Evolutionary conservation across 1,140 invertebrate species (phyloP), one percentile per base, ranked within the genome.

Genomic region (Heterodera carotae): DNA sequence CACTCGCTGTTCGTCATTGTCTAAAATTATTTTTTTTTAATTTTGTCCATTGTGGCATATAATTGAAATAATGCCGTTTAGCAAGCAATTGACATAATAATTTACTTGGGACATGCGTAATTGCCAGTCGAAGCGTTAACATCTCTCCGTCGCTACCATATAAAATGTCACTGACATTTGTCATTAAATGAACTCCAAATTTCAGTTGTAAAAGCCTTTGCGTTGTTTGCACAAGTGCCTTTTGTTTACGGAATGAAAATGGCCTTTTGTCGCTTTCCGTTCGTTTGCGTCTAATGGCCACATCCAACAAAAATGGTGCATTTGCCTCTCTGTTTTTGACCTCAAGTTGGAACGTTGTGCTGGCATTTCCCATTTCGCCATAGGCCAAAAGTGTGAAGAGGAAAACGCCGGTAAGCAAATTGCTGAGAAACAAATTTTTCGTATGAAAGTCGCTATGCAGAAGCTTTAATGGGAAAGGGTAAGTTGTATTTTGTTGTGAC

Each of bases 351-450:
- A 56, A 5, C 15, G 22, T 56, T 56, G 12, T 56, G 48, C 1
- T 56, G 18, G 15, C 12, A 56, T 56, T 56, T 56, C 48, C 48
- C 18, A 56, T 5, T 22, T 22, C 5, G 22, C 48, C 34, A 29
- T 59, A 48, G 18, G 29, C 18, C 6, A 59, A 25, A 22, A 71
- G 31, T 18, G n/a, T n/a, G 59, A 71, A 71, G 22, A n/a, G 34
- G 34, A 71, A 71, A 39, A 7, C n/a, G 18, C 69, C 69, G 56
- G 69, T 31, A 22, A 53, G 29, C 39, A 71, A 71, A 53, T 71
- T 27, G 18, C 27, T 12, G 12, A 70, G 69, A 22, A 71, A 43
- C 18, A 71, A 36, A 5, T n/a, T 71, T 18, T 29, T 31, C 0
- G 29, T 22, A n/a, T 71, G 29, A 31, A 71, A 71, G 31, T 48